Percentiles rank a stretch among this genome's conserved stretches.
Evolutionary conservation across 2,797 vertebrate species (phyloP).

Genomic region (Triplophysa yarkandensis): DNA sequence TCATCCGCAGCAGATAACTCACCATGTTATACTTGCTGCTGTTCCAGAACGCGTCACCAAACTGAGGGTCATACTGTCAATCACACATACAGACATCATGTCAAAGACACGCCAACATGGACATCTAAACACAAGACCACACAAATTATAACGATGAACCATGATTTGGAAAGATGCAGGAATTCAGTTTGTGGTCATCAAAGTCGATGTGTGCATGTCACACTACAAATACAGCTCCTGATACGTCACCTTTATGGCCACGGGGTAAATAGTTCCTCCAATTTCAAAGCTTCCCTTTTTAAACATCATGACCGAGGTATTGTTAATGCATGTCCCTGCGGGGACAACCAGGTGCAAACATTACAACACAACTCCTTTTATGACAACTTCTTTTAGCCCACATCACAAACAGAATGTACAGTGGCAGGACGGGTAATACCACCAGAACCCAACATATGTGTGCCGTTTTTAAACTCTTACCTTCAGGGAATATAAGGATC

Average conservation of each 20-base stretch:
- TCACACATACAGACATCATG: slow-evolving; percentile 7
- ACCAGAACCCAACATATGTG: not conserved
- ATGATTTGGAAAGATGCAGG: no score
- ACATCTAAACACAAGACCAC: no score
- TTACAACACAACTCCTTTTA: not conserved
- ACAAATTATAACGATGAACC: no score
- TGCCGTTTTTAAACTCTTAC: slow-evolving; percentile 71
- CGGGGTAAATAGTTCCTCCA: slow-evolving; percentile 93
- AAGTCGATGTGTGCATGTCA: not conserved
- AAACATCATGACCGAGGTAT: slow-evolving; percentile 99
- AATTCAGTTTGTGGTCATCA: not conserved
- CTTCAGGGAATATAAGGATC: slow-evolving; percentile 97
- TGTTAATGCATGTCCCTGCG: slow-evolving; percentile 96
- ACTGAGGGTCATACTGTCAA: slow-evolving; percentile 91
- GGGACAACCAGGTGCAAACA: slow-evolving; percentile 15
- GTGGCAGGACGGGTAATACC: not conserved
- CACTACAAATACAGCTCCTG: not conserved
- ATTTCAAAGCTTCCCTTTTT: slow-evolving; percentile 99
- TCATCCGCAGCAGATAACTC: slow-evolving; percentile 91
- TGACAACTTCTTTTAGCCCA: not conserved
- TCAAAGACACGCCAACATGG: no score
- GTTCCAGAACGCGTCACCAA: slow-evolving; percentile 99
- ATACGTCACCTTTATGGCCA: slow-evolving; percentile 89
- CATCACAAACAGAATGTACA: not conserved
- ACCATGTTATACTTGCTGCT: slow-evolving; percentile 93